Percentiles rank a stretch among this genome's conserved stretches.
Conservation (phyloP, 2,113 vertebrate species). For the Leptosomus discolor region DNA sequence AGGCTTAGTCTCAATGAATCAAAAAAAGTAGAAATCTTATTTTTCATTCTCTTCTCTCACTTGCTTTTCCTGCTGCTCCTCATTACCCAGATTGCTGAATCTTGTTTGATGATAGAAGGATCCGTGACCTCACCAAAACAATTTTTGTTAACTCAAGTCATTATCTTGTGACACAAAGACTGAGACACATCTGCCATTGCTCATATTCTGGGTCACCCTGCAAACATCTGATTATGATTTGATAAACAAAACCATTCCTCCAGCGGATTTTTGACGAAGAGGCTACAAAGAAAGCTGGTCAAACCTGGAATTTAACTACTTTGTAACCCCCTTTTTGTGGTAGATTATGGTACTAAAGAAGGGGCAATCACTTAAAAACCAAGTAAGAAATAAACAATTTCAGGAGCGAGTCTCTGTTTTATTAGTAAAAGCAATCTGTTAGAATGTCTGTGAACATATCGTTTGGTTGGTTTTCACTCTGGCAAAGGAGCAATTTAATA, state of each 20-base stretch:
- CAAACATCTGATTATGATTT: slow-evolving; percentile 62
- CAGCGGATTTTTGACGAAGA: slow-evolving; percentile 14
- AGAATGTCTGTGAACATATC: neutral
- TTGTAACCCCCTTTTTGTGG: neutral
- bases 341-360: neutral
- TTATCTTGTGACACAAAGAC: slow-evolving; percentile 24
- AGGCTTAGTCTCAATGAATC: slow-evolving; percentile 14
- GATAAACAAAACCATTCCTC: slow-evolving; percentile 28
- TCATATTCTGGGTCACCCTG: slow-evolving; percentile 19
- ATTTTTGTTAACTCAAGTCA: slow-evolving; percentile 38
- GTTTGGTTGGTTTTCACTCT: neutral
- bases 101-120: slow-evolving; percentile 23
- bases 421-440: neutral
- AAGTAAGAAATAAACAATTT: neutral
- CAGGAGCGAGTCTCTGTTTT: neutral
- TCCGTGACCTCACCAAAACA: neutral
- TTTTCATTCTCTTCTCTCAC: neutral
- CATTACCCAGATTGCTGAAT: slow-evolving; percentile 42
- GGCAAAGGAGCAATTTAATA: neutral
- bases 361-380: neutral
- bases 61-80: slow-evolving; percentile 50
- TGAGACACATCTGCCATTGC: slow-evolving; percentile 19
- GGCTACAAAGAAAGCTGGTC: neutral
- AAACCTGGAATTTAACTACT: neutral
- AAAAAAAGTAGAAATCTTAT: neutral